Evolutionary conservation across 1,140 invertebrate genomes (phyloP), one percentile per base, ranked within the genome.

Genomic region (Homalodisca vitripennis): DNA sequence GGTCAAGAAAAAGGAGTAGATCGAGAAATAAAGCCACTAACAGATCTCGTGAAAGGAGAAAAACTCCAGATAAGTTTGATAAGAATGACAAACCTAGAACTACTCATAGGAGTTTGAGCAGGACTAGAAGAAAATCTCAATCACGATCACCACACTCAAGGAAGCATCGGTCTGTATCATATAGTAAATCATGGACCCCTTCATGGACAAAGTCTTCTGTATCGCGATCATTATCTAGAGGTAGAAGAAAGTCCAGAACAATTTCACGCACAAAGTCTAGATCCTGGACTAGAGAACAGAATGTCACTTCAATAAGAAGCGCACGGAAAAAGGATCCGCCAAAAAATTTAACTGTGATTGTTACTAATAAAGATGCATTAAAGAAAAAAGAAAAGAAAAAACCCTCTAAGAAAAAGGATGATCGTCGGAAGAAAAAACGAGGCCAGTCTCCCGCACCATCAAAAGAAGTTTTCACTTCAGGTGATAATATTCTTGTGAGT

Each of bases 401-500:
- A 68, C 69, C 41, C 17, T 68, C 51, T 60, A 73, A 69, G 62
- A 78, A 81, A 81, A 79, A 72, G 71, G 72, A 1, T 80, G 78
- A 73, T 32, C 81, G 75, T 74, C 83, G 77, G 72, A 88, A 83
- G 72, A 80, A 78, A 32, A 80, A 83, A 64, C 77, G 82, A 46
- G 82, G 84, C 26, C 82, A 83, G 66, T 84, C 84, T 0, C 84
- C 86, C 0, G 81, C 84, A 2, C 90, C 91, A 1, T 90, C 88
- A 0, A 96, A 96, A 78, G 93, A 95, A 80, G 92, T 96, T 0
- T 95, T 94, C 76, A 91, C 93, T 0, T 94, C 92, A 27, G 94
- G 93, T 2, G 92, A 95, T 79, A 95, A 94, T 76, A 95, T 96
- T 66, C 82, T 95, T 31, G 92, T 96, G 0, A 95, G 92, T 78